Conservation (phyloP, 2,113 vertebrate genomes). For the Dryoscopus gambensis region DNA sequence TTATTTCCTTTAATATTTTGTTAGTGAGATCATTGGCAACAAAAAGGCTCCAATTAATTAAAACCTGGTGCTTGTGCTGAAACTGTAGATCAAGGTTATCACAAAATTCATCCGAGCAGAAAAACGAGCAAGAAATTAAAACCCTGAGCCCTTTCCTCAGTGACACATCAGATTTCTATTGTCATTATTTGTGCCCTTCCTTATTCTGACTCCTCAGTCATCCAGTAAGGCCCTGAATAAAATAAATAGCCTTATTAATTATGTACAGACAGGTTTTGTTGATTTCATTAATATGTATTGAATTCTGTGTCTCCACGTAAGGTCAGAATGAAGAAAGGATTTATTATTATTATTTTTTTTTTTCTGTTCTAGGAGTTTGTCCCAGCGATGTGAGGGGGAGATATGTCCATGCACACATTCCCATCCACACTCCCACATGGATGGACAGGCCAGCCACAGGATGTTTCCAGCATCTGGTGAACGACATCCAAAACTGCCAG, state of each 20-base stretch:
- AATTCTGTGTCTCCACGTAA: neutral
- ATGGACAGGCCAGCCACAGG: neutral
- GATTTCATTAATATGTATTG: neutral
- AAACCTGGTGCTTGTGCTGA: neutral
- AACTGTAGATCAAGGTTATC: neutral
- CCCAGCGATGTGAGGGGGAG: neutral
- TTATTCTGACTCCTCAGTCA: neutral
- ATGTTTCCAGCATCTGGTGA: neutral
- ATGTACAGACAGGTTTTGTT: neutral
- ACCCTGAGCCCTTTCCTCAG: neutral
- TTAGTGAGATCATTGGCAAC: neutral
- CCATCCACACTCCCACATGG: neutral
- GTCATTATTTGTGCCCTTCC: neutral
- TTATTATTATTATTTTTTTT: neutral
- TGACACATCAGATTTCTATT: neutral
- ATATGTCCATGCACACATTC: fast-evolving
- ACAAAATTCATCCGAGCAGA: neutral
- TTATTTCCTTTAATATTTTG: neutral
- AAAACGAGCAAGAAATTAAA: neutral
- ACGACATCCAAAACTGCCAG: neutral
- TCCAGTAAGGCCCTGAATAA: neutral
- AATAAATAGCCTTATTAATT: constrained; percentile 7
- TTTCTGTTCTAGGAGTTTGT: neutral
- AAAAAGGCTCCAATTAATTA: neutral
- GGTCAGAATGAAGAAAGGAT: neutral